Conservation (phyloP, 2,113 vertebrate genomes). For the Jacana jacana region DNA sequence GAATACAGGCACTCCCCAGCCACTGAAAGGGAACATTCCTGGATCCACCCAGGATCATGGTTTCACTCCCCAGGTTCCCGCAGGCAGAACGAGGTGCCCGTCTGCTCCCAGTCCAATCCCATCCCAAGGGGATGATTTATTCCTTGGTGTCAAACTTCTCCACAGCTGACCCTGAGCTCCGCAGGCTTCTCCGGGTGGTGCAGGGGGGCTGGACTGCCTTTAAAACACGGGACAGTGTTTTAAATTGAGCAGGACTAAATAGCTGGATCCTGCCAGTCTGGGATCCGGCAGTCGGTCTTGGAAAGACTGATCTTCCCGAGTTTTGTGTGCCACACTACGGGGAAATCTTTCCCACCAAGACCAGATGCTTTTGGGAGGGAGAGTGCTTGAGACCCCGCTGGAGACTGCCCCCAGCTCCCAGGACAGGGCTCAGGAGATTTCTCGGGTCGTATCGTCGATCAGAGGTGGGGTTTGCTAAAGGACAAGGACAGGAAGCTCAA, state of each 20-base stretch:
- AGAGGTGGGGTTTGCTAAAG: neutral
- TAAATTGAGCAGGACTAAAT: neutral
- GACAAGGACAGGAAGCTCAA: neutral
- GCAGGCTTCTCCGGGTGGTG: neutral
- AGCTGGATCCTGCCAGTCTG: neutral
- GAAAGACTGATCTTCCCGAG: neutral
- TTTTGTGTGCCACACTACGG: neutral
- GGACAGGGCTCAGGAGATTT: neutral
- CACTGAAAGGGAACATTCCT: constrained; percentile 53
- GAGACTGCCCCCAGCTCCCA: neutral
- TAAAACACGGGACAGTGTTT: neutral
- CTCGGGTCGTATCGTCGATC: neutral
- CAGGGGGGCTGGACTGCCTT: neutral
- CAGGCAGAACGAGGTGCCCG: constrained; percentile 4
- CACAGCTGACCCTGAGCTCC: neutral
- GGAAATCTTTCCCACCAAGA: neutral
- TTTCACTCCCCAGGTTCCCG: constrained; percentile 26
- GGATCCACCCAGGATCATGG: neutral
- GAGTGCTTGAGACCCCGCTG: neutral
- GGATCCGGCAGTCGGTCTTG: neutral
- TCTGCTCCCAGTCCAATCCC: neutral
- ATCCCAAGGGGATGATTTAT: constrained; percentile 36
- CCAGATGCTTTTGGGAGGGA: neutral
- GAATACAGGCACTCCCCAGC: constrained; percentile 41
- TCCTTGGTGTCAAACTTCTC: neutral